phyloP scores from a whole-genome alignment of 1,140 invertebrate species.

The Drosophila obscura region DNA sequence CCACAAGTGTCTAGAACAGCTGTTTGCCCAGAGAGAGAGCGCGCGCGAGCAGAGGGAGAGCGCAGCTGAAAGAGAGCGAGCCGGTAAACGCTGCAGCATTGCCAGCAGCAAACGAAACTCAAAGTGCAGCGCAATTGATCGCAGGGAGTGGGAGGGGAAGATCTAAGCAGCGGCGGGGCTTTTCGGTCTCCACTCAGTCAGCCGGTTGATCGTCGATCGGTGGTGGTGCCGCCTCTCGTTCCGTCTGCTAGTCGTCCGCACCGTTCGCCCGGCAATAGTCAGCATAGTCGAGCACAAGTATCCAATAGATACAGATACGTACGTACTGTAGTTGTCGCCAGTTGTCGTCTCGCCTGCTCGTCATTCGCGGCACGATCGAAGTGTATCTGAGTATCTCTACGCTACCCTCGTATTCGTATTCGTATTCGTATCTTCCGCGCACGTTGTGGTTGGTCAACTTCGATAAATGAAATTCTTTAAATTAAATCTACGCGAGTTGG shows the following conservation, averaged over 20 bases:
- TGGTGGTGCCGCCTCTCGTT: conserved; percentile 46
- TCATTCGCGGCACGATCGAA: conserved; percentile 65
- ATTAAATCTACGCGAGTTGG: conserved; percentile 55
- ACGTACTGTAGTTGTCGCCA: conserved; percentile 22
- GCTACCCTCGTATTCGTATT: conserved; percentile 3
- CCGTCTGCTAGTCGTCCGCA: conserved; percentile 15
- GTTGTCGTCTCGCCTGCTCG: conserved; percentile 23
- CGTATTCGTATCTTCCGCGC: conserved; percentile 8
- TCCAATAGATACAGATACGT: conserved; percentile 33
- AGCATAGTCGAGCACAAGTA: conserved; percentile 20
- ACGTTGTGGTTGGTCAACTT: conserved; percentile 43
- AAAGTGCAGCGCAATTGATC: conserved; percentile 76
- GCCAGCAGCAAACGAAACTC: conserved; percentile 52
- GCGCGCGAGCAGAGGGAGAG: background rate
- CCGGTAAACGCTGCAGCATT: conserved; percentile 42
- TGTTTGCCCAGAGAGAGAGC: conserved; percentile 20
- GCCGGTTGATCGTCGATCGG: conserved; percentile 45
- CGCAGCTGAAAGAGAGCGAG: background rate
- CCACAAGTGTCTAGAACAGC: conserved; percentile 56
- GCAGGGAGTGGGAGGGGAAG: conserved; percentile 9
- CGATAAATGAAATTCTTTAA: conserved; percentile 70
- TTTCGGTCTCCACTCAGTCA: conserved; percentile 37
- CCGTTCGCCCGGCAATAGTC: conserved; percentile 18
- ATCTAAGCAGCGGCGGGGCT: background rate
- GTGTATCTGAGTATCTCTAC: conserved; percentile 23